Percentiles rank a stretch among this genome's conserved stretches.
These are phyloP conservation scores for Saturnia japonica DNA, from an alignment of 2,888 invertebrate species.

Conservation along the genomic window DNA sequence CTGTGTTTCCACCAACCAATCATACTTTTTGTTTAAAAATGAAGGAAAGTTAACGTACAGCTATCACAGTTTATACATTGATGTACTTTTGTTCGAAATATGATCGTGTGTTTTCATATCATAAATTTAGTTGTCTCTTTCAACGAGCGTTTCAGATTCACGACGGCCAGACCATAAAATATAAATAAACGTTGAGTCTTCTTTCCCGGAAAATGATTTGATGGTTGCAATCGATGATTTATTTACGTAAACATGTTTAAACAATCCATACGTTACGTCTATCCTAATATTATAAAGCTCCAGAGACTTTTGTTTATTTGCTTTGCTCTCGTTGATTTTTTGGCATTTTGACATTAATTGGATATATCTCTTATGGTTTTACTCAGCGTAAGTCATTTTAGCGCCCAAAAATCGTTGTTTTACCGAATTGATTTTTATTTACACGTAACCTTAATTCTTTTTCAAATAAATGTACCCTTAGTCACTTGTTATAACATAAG, in stretches of 20 bases:
- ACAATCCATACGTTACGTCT: background rate
- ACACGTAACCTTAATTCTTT: too few relatives aligned
- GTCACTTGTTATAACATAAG: too few relatives aligned
- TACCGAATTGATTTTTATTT: too few relatives aligned
- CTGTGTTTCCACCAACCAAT: too few relatives aligned
- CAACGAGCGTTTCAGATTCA: constrained; percentile 52
- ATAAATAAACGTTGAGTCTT: constrained; percentile 53
- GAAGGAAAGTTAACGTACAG: background rate
- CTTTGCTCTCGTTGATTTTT: too few relatives aligned
- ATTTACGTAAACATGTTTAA: constrained; percentile 4
- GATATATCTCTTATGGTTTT: too few relatives aligned
- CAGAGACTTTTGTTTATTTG: background rate
- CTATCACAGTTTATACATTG: background rate
- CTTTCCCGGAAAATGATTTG: constrained; percentile 20
- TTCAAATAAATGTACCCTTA: too few relatives aligned
- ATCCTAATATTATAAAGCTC: background rate
- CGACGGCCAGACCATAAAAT: constrained; percentile 45
- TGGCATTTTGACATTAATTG: too few relatives aligned
- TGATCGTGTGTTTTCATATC: background rate
- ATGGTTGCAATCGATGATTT: background rate
- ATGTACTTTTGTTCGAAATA: background rate
- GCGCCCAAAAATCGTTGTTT: too few relatives aligned
- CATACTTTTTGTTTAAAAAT: background rate
- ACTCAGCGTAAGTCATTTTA: too few relatives aligned
- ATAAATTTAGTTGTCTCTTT: constrained; percentile 41